Evolutionary conservation across 2,888 invertebrate species (phyloP).

Genomic region (Drosophila leonis): DNA sequence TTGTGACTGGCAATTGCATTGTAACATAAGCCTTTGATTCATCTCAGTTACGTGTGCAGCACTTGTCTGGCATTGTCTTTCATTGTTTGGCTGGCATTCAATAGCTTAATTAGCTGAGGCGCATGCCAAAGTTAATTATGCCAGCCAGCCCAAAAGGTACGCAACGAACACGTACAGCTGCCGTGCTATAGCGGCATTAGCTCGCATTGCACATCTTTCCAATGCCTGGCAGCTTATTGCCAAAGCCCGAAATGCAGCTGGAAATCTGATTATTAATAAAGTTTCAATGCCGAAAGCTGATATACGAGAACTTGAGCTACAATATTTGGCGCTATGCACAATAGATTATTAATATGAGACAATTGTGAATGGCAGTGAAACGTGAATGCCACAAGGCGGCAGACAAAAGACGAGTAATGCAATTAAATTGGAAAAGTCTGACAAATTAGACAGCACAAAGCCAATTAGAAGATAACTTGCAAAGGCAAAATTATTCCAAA

Average conservation of each 20-base stretch:
- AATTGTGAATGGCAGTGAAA: constrained; percentile 35
- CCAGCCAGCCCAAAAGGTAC: constrained; percentile 25
- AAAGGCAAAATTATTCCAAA: constrained; percentile 40
- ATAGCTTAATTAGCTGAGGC: constrained; percentile 52
- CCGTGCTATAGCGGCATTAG: constrained; percentile 2
- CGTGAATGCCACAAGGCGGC: constrained; percentile 3
- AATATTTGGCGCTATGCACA: constrained; percentile 17
- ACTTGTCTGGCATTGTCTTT: constrained; percentile 24
- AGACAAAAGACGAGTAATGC: constrained; percentile 42
- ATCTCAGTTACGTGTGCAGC: constrained; percentile 12
- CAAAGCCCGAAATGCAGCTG: constrained; percentile 11
- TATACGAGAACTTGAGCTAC: constrained; percentile 6
- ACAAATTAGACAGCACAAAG: constrained; percentile 50
- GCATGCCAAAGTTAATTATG: constrained; percentile 46
- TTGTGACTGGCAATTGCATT: constrained; percentile 34
- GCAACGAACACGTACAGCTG: constrained; percentile 53
- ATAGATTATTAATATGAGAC: constrained; percentile 57
- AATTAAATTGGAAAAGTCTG: constrained; percentile 46
- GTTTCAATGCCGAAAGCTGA: constrained; percentile 25
- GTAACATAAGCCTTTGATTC: constrained; percentile 17
- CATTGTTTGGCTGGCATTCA: constrained; percentile 42
- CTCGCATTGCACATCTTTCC: background rate
- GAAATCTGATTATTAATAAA: constrained; percentile 57
- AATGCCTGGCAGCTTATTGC: constrained; percentile 16
- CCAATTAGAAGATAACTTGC: constrained; percentile 50